A percentile compares a stretch with the other conserved stretches of the same genome.
Conservation (phyloP, 2,888 invertebrate species). For the Hydroisotoma schaefferi region DNA sequence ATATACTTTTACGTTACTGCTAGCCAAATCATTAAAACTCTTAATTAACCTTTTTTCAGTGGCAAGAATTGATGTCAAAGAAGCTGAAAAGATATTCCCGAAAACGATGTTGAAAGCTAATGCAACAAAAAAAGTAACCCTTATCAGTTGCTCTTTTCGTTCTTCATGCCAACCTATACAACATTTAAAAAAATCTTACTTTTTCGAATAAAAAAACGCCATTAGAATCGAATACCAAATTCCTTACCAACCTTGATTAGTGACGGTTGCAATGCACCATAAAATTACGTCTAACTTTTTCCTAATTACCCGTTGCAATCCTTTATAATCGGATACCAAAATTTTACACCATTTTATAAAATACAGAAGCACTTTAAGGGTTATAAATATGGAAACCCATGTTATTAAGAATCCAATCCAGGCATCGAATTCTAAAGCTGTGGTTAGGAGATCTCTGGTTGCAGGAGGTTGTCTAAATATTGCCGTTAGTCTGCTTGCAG, state of each 20-base stretch:
- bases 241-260: too few species aligned
- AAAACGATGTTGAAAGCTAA: not conserved
- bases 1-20: conserved; percentile 17
- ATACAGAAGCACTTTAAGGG: not conserved
- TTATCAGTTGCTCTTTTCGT: not conserved
- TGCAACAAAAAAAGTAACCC: not conserved
- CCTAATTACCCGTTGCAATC: too few species aligned
- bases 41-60: conserved; percentile 24
- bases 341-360: too few species aligned
- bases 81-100: not conserved
- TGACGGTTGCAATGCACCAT: too few species aligned
- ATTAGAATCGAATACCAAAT: too few species aligned
- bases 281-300: too few species aligned
- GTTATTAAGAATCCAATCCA: not conserved
- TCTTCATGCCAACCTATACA: conserved; percentile 9
- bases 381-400: not conserved
- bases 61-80: conserved; percentile 12
- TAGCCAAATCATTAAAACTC: conserved; percentile 19
- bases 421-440: not conserved
- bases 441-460: not conserved
- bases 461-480: conserved; percentile 30
- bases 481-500: conserved; percentile 13
- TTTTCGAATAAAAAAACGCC: too few species aligned
- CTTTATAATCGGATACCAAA: too few species aligned
- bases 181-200: too few species aligned